Evolutionary conservation across 1,140 invertebrate species (phyloP).

Genomic region (Lepidostoma basale): DNA sequence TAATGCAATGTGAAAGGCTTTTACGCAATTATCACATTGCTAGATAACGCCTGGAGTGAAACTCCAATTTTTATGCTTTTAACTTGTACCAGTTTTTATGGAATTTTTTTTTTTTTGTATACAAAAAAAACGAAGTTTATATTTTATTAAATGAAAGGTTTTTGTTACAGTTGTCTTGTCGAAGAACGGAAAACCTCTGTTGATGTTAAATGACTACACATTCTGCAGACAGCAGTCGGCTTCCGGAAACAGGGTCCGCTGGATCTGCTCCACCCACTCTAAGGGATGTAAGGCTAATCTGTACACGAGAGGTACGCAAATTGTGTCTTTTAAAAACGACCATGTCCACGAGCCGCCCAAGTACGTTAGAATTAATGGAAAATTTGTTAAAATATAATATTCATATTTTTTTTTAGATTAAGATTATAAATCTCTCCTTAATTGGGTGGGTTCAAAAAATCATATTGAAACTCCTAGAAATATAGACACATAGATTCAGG

Average conservation of each 20-base stretch:
- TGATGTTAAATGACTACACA: conserved; percentile 48
- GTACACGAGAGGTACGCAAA: conserved; percentile 42
- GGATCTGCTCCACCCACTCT: conserved; percentile 48
- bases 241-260: not conserved
- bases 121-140: no score
- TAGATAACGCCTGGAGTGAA: no score
- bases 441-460: no score
- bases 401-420: no score
- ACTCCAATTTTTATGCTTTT: no score
- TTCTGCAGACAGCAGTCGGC: conserved; percentile 47
- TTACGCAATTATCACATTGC: no score
- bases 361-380: not conserved
- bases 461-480: no score
- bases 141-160: conserved; percentile 6
- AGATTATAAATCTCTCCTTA: no score
- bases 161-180: conserved; percentile 42
- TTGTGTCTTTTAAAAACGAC: conserved; percentile 12
- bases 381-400: not conserved
- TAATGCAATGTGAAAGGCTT: no score
- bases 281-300: conserved; percentile 47
- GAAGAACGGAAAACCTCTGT: conserved; percentile 47
- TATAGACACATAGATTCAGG: no score
- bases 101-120: no score
- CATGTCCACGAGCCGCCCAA: conserved; percentile 1
- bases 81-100: no score